Percentiles rank a stretch among this genome's conserved stretches.
These are phyloP conservation scores for Philereme vetulata DNA, from an alignment of 2,888 invertebrate genomes.

Conservation along the genomic window DNA sequence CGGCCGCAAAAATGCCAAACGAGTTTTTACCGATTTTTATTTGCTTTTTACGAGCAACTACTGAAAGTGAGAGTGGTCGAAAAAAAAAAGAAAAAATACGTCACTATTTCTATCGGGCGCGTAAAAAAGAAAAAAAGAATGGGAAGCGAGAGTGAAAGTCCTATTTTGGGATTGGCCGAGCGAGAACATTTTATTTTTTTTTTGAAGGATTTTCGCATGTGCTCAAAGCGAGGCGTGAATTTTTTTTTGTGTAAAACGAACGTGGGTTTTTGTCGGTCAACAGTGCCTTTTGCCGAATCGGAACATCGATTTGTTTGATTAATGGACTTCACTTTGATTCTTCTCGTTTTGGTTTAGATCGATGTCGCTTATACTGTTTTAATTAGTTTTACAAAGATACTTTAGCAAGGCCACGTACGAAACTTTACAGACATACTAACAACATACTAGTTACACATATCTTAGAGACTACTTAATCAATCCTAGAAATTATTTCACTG, in stretches of 20 bases:
- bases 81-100: conserved; percentile 77
- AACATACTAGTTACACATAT: too few relatives aligned
- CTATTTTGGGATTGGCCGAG: conserved; percentile 74
- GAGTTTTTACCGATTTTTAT: conserved; percentile 77
- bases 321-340: background rate
- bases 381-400: too few relatives aligned
- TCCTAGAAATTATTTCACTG: too few relatives aligned
- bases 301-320: conserved; percentile 8
- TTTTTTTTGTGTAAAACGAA: conserved; percentile 22
- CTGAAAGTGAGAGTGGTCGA: conserved; percentile 71
- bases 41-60: conserved; percentile 77
- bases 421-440: too few relatives aligned
- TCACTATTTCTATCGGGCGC: conserved; percentile 80
- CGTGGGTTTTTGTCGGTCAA: conserved; percentile 22
- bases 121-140: conserved; percentile 58
- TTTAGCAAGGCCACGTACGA: too few relatives aligned
- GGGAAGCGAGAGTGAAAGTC: conserved; percentile 72
- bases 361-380: too few relatives aligned
- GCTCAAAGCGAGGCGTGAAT: conserved; percentile 30
- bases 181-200: conserved; percentile 55
- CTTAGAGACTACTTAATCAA: too few relatives aligned
- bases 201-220: conserved; percentile 43
- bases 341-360: background rate
- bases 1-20: conserved; percentile 64
- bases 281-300: conserved; percentile 11